Evolutionary conservation across 1,140 invertebrate genomes (phyloP), one percentile per base, ranked within the genome.

Genomic region (Lepidostoma basale): DNA sequence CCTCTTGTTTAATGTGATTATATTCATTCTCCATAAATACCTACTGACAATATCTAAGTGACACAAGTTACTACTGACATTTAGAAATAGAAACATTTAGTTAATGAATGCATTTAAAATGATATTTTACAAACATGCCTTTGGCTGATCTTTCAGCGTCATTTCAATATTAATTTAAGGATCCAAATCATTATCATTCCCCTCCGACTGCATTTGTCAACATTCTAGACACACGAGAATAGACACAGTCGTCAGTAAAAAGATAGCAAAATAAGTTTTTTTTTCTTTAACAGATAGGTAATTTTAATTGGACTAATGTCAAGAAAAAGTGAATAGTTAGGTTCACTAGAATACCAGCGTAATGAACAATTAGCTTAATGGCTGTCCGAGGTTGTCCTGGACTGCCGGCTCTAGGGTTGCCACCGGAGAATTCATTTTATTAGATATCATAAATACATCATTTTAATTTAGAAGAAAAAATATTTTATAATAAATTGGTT

Each of bases 151-250:
- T 47, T 67, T 58, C 52, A 33, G 64, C 54, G n/a, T 30, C 64
- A 59, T 47, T 59, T 30, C 22, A 52, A 33, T 49, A 36, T 49
- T 62, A 33, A 54, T 59, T 67, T 33, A 56, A 39, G 52, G 12
- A 36, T 16, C 58, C 20, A 39, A 52, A 62, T 62, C 30, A 49
- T 68, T 39, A 52, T 40, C 52, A 58, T 56, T 47, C 28, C 62
- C 16, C 16, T 78, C 78, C 78, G 77, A 76, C 79, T 80, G 75
- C 80, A 76, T 82, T 80, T 82, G 81, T 83, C 80, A 76, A 81
- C 74, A 81, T 83, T 83, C 80, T 83, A 81, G 80, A 81, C 81
- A 80, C 75, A 82, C 75, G 80, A 83, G 81, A 83, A 82, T 82
- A 81, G 81, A 83, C 81, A 82, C 79, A 83, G 80, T 81, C 80